A percentile compares a stretch with the other conserved stretches of the same genome.
Evolutionary conservation across 2,888 invertebrate genomes (phyloP).

Genomic region (Nomada goodeniana): DNA sequence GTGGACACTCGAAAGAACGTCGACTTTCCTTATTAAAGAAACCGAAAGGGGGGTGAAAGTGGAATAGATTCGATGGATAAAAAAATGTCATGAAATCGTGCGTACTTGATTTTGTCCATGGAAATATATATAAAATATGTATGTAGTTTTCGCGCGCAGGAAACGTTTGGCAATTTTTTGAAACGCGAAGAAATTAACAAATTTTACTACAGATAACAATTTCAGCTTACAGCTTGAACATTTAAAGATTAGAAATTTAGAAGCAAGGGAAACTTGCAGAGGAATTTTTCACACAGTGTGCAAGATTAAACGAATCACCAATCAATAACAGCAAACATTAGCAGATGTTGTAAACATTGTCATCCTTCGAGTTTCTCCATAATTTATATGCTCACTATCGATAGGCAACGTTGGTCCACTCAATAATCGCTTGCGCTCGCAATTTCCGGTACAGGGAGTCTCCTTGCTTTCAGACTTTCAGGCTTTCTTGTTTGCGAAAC

Average conservation of each 20-base stretch:
- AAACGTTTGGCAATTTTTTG: too few relatives aligned
- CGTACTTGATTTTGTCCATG: too few relatives aligned
- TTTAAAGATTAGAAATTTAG: too few relatives aligned
- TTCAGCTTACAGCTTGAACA: too few relatives aligned
- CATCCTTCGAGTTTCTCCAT: neutral
- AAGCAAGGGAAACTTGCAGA: too few relatives aligned
- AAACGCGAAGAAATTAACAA: too few relatives aligned
- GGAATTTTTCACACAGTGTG: too few relatives aligned
- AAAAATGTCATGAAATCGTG: too few relatives aligned
- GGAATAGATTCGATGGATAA: neutral
- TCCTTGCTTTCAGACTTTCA: slow-evolving; percentile 23
- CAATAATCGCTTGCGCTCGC: slow-evolving; percentile 21
- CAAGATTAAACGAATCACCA: too few relatives aligned
- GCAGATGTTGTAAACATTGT: neutral
- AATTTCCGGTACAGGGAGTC: slow-evolving; percentile 23
- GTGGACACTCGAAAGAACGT: neutral
- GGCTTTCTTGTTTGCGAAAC: slow-evolving; percentile 20
- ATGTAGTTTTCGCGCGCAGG: too few relatives aligned
- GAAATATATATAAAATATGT: too few relatives aligned
- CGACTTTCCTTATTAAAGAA: slow-evolving; percentile 21
- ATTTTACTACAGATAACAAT: too few relatives aligned
- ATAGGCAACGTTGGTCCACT: neutral
- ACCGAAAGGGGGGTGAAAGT: neutral
- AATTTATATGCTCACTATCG: slow-evolving; percentile 3
- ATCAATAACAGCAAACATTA: neutral